Evolutionary conservation across 2,113 vertebrate species (phyloP), one percentile per base, ranked within the genome.

Genomic region (Caranx melampygus): DNA sequence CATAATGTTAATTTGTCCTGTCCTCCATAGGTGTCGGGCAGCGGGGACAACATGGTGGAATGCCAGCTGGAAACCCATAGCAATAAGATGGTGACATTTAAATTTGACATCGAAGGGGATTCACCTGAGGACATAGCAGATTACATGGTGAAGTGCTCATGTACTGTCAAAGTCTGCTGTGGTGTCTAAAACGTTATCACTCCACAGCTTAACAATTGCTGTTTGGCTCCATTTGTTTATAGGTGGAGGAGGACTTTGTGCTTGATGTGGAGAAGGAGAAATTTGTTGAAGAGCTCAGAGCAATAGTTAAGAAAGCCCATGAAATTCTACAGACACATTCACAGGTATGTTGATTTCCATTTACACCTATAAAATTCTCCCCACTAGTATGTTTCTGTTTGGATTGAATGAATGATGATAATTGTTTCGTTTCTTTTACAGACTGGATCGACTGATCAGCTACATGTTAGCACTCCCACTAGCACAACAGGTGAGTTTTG

Each of bases 71-170:
- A 98, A 91, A 98, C 97, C 6, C 97, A 98, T 69, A 98, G 95
- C 86, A 97, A 97, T 87, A 98, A 98, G 85, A 98, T 97, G 97
- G 97, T 98, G 71, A 98, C 97, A 33, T 98, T 97, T 89, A 98
- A 98, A 75, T 98, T 98, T 89, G 96, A 97, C 78, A 95, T 94
- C 47, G 97, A 98, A 82, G 97, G 96, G n/a, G 97, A 98, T 73
- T 94, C 95, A 20, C 96, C 97, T 35, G 97, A 98, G 82, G 97
- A 98, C 89, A 98, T 98, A 68, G 95, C 96, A 20, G 93, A 96
- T 82, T 98, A 96, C 86, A 98, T 98, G 97, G 97, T 96, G 81
- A 79, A 72, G 54, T 69, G 16, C n/a, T 65, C 10, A 61, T 62
- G 10, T 34, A 2, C 33, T 70, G 9, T 4, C 16, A 21, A 72